phyloP scores from a whole-genome alignment of 2,797 vertebrate species.

The Eutrigla gurnardus region DNA sequence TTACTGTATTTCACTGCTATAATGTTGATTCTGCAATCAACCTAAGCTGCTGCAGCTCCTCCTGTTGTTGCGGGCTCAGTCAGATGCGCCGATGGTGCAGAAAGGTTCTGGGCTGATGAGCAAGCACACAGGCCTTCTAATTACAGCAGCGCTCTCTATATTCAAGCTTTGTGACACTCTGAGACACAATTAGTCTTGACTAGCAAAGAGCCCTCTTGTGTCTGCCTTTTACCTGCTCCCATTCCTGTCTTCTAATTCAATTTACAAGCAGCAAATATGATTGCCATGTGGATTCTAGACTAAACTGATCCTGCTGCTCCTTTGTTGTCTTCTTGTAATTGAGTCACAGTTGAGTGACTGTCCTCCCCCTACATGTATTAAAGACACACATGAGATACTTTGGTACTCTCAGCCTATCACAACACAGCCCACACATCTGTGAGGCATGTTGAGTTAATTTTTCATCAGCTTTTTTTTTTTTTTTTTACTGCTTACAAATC shows the following conservation, averaged over 20 bases:
- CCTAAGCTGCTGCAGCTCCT: constrained; percentile 32
- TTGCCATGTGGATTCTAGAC: constrained; percentile 73
- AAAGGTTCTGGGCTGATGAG: constrained; percentile 76
- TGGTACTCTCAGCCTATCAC: constrained; percentile 32
- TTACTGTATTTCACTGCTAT: constrained; percentile 39
- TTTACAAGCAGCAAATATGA: constrained; percentile 77
- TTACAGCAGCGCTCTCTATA: constrained; percentile 65
- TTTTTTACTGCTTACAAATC: constrained; percentile 9
- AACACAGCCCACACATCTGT: constrained; percentile 25
- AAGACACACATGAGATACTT: constrained; percentile 60
- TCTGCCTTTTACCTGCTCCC: constrained; percentile 76
- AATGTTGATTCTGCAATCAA: constrained; percentile 55
- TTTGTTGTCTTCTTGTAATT: constrained; percentile 78
- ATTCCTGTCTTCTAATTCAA: constrained; percentile 74
- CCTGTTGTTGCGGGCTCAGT: constrained; percentile 58
- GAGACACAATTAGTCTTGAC: constrained; percentile 79
- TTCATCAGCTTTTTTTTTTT: constrained; percentile 11
- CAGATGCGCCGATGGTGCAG: constrained; percentile 63
- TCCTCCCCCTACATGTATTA: constrained; percentile 52
- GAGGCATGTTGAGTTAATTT: constrained; percentile 11
- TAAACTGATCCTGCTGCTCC: constrained; percentile 65
- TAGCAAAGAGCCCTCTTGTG: constrained; percentile 71
- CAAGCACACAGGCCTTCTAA: constrained; percentile 74
- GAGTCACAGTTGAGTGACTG: constrained; percentile 76
- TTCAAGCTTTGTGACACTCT: constrained; percentile 73